Percentiles rank a stretch among this genome's conserved stretches.
phyloP scores from a whole-genome alignment of 2,888 invertebrate genomes.

The Orthosia gothica region DNA sequence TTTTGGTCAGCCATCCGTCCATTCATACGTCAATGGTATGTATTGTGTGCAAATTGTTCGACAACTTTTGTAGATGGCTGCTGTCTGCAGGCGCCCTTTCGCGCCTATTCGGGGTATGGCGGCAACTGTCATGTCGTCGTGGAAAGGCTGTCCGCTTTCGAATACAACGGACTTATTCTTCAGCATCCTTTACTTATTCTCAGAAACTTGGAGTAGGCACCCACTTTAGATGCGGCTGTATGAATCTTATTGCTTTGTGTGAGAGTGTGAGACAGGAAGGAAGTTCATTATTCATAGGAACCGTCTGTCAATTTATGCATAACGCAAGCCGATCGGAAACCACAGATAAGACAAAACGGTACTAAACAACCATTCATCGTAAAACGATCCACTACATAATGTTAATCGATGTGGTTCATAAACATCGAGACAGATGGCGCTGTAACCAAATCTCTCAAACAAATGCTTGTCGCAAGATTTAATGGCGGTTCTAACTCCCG shows the following conservation, averaged over 20 bases:
- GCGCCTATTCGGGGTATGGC: slow-evolving; percentile 35
- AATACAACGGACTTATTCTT: slow-evolving; percentile 11
- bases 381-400: slow-evolving; percentile 22
- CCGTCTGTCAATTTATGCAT: slow-evolving; percentile 17
- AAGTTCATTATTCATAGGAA: slow-evolving; percentile 25
- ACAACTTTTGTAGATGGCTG: slow-evolving; percentile 53
- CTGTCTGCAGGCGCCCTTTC: slow-evolving; percentile 29
- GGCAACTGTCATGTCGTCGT: slow-evolving; percentile 30
- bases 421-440: slow-evolving; percentile 54
- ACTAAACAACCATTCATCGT: slow-evolving; percentile 25
- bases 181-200: slow-evolving; percentile 18
- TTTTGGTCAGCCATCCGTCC: slow-evolving; percentile 84
- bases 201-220: not conserved
- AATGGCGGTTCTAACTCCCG: slow-evolving; percentile 38
- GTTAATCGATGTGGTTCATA: slow-evolving; percentile 44
- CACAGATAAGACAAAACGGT: slow-evolving; percentile 26
- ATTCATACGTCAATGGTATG: slow-evolving; percentile 79
- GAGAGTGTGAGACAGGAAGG: slow-evolving; percentile 46
- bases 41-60: slow-evolving; percentile 83
- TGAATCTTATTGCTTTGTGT: slow-evolving; percentile 2
- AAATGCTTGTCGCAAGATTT: slow-evolving; percentile 49
- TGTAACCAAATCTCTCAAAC: slow-evolving; percentile 47
- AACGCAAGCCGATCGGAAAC: slow-evolving; percentile 30
- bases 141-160: slow-evolving; percentile 21
- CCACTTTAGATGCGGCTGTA: not conserved